These are phyloP conservation scores for Catagonus wagneri DNA, from an alignment of 2,113 vertebrate species.

Conservation along the genomic window DNA sequence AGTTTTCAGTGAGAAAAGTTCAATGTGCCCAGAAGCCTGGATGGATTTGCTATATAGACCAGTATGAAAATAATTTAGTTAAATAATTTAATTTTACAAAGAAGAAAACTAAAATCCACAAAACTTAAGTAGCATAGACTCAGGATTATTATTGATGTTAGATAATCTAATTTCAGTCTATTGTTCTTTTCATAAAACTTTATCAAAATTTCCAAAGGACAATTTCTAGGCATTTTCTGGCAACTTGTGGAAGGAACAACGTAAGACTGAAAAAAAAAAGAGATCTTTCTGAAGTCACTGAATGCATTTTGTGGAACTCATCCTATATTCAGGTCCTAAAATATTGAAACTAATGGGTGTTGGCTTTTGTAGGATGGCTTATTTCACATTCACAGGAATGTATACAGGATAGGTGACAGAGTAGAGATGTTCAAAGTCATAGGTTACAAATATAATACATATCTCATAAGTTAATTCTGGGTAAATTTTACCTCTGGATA, in stretches of 20 bases:
- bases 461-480: background rate
- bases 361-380: background rate
- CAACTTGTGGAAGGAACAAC: background rate
- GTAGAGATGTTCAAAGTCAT: background rate
- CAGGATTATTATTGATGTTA: background rate
- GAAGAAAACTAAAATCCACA: conserved; percentile 3
- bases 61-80: background rate
- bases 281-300: background rate
- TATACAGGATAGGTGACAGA: background rate
- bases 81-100: conserved; percentile 8
- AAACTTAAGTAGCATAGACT: background rate
- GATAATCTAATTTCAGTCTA: background rate
- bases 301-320: background rate
- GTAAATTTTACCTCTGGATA: background rate
- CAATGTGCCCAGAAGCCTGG: background rate
- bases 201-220: background rate
- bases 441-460: background rate
- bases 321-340: background rate
- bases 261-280: background rate
- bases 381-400: background rate
- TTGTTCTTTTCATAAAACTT: background rate
- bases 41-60: background rate
- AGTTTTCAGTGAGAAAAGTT: background rate
- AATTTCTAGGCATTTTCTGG: background rate
- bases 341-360: background rate